Evolutionary conservation across 2,113 vertebrate genomes (phyloP).

Genomic region (Crotalus tigris): DNA sequence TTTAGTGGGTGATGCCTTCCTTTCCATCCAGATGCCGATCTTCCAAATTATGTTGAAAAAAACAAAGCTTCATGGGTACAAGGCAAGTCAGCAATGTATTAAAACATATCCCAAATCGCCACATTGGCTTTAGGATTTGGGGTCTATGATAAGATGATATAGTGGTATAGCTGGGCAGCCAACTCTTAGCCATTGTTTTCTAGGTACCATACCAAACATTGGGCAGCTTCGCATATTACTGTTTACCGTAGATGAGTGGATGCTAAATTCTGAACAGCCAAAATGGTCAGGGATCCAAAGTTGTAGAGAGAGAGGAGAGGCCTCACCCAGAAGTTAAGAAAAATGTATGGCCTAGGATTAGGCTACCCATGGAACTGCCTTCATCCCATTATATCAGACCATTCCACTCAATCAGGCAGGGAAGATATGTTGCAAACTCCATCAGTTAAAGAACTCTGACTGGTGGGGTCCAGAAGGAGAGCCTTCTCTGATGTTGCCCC

Average conservation of each 20-base stretch:
- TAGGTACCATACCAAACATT: background rate
- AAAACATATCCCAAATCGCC: background rate
- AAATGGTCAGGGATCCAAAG: background rate
- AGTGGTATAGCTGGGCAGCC: background rate
- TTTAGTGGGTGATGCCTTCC: background rate
- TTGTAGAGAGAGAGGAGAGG: background rate
- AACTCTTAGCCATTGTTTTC: background rate
- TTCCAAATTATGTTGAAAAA: background rate
- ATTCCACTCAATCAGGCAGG: background rate
- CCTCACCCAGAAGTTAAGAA: background rate
- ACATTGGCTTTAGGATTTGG: background rate
- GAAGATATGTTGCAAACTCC: background rate
- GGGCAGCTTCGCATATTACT: background rate
- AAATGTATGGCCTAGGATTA: background rate
- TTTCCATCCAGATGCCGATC: background rate
- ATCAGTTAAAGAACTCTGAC: background rate
- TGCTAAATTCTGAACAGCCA: background rate
- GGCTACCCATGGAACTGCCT: background rate
- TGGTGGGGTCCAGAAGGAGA: background rate
- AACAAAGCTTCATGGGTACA: background rate
- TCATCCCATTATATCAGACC: background rate
- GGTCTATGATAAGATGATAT: background rate
- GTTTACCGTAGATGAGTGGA: background rate
- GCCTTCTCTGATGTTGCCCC: background rate
- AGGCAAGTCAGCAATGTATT: background rate